Base-by-base conservation (phyloP, 2,888 invertebrate species). In the Drosophila bunnanda region DNA sequence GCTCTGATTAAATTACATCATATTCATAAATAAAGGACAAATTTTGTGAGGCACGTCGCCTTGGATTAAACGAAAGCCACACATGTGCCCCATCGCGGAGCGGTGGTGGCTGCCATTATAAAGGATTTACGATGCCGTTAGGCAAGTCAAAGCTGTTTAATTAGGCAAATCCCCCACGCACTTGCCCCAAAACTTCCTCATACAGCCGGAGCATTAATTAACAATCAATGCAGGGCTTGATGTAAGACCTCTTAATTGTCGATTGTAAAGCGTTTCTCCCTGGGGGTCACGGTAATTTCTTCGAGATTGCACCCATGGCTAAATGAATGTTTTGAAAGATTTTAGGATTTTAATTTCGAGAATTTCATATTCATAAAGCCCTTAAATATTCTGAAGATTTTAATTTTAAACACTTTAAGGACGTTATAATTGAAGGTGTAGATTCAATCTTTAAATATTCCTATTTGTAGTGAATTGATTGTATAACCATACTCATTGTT, bases 1-100 rank as follows among this genome's bases (percentile, higher is more conserved):
- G 61, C 56, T 62, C 36, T 69, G 66, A 59, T 76, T 69, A 58
- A 74, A 77, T 67, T 69, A 78, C 66, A 77, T 70, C 67, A 80
- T 82, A 85, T 85, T 81, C 81, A 85, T 88, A 85, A 85, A 88
- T 85, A 81, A 88, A 71, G 73, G 77, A 85, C 81, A 82, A 85
- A 88, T 88, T 85, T 74, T 68, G 70, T 48, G 69, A 65, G 54
- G 61, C 79, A 75, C 70, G 64, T 75, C 52, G 69, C 39, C 61
- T 17, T 32, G 53, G 75, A 79, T 82, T 80, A 72, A 55, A 17
- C 48, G 43, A 54, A 70, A 52, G 54, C 67, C 41, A 61, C 38
- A 50, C 53, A 58, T 60, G 43, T 25, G 28, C 50, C 55, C 68
- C 57, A 39, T 73, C 12, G 5, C 12, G 30, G n/a, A 30, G 17